Percentiles rank a stretch among this genome's conserved stretches.
phyloP scores from a whole-genome alignment of 2,888 invertebrate species.

The Crocallis elinguaria region DNA sequence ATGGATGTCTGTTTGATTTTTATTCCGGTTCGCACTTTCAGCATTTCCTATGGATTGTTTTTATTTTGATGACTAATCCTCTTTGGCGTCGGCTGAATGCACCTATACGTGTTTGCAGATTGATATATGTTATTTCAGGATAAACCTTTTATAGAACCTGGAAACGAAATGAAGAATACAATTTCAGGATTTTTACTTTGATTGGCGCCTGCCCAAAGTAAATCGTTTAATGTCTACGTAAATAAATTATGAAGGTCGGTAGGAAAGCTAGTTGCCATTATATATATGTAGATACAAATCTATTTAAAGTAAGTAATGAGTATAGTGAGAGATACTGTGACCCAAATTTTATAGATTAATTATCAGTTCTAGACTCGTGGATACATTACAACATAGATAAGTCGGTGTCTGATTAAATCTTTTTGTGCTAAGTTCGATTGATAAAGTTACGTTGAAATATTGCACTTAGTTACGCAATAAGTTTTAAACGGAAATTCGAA shows the following conservation, averaged over 20 bases:
- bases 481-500: slow-evolving; percentile 11
- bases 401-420: not conserved
- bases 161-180: too few species aligned
- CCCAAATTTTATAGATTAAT: too few species aligned
- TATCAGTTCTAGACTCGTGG: not conserved
- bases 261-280: too few species aligned
- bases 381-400: not conserved
- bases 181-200: not conserved
- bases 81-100: slow-evolving; percentile 1
- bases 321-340: too few species aligned
- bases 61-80: slow-evolving; percentile 14
- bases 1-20: slow-evolving; percentile 23
- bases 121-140: slow-evolving; percentile 13
- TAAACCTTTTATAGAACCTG: slow-evolving; percentile 2
- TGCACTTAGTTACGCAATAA: slow-evolving; percentile 18
- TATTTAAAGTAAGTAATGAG: too few species aligned
- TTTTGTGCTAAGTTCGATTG: slow-evolving; percentile 9
- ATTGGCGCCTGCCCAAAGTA: not conserved
- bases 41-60: slow-evolving; percentile 19
- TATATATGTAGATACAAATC: too few species aligned
- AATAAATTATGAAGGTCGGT: too few species aligned
- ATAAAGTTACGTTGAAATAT: slow-evolving; percentile 18
- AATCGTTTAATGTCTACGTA: not conserved
- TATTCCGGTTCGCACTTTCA: slow-evolving; percentile 16
- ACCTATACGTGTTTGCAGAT: slow-evolving; percentile 18